Evolutionary conservation across 2,888 invertebrate species (phyloP), one percentile per base, ranked within the genome.

Genomic region (Orgyia antiqua): DNA sequence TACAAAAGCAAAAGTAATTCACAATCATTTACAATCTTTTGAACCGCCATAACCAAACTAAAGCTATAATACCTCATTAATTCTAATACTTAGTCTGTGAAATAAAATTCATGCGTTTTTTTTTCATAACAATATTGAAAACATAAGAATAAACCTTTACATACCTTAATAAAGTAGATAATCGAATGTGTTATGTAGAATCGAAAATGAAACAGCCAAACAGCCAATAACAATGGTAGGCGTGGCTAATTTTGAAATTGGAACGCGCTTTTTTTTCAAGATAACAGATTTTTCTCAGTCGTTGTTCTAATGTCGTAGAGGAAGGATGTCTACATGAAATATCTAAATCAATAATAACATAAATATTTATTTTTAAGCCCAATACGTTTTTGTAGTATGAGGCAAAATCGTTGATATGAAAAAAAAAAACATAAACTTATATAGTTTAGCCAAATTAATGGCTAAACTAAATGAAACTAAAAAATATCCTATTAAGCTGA

Each of bases 191-290:
- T 11, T 9, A 9, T 27, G 45, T 64, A 51, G 24, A 55, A 36
- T 59, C 28, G 63, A 66, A 48, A 30, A 44, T 29, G 36, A 33
- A 44, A 46, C 35, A 46, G 15, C 18, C n/a, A 24, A 42, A 37
- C 63, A 60, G 61, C 83, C 83, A 83, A 83, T 83, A 80, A 77
- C 74, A 70, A 62, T 64, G 60, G 51, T 66, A 71, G 83, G 83
- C 66, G 83, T 68, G 72, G 79, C 78, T 74, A 72, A 76, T 76
- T 74, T 75, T 67, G 69, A 78, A 82, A 71, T 75, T 65, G 69
- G 73, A 75, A 73, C 69, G 72, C 61, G n/a, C 76, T 79, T 77
- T 79, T 75, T 69, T 24, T 63, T 68, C 66, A 57, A 57, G 49
- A 50, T 55, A 54, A 61, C 53, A 61, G 63, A 65, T 70, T 61